These are phyloP conservation scores for Drosophila dunni DNA, from an alignment of 1,140 invertebrate genomes.

Conservation along the genomic window DNA sequence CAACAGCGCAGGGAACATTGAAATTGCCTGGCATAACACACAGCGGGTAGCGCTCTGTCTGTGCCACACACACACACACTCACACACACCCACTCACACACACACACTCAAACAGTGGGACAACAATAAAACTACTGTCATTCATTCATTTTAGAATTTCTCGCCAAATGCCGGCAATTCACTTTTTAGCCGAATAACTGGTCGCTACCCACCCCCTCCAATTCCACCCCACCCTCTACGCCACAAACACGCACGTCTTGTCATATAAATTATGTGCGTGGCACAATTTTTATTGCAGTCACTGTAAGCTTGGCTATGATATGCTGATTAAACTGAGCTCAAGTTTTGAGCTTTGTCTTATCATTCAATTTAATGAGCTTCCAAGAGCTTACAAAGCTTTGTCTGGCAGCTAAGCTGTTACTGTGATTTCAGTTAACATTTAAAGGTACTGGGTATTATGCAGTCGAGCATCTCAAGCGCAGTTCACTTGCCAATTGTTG, in stretches of 20 bases:
- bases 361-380: neutral
- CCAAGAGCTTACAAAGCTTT: neutral
- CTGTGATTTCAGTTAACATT: too few relatives aligned
- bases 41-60: constrained; percentile 45
- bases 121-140: constrained; percentile 38
- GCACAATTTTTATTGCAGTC: constrained; percentile 16
- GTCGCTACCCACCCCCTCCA: neutral
- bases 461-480: neutral
- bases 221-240: neutral
- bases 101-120: neutral
- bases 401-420: too few relatives aligned
- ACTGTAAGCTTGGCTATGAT: neutral
- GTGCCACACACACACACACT: constrained; percentile 11
- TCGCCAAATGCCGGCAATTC: constrained; percentile 34
- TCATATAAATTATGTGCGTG: constrained; percentile 25
- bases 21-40: constrained; percentile 23
- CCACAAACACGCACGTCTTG: neutral
- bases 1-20: constrained; percentile 1
- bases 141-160: constrained; percentile 51
- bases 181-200: constrained; percentile 23
- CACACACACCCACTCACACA: neutral
- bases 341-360: neutral
- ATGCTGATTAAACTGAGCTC: neutral
- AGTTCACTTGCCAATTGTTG: constrained; percentile 1
- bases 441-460: neutral